A percentile compares a stretch with the other conserved stretches of the same genome.
These are phyloP conservation scores for Genyomyrus donnyi DNA, from an alignment of 2,113 vertebrate genomes.

Conservation along the genomic window DNA sequence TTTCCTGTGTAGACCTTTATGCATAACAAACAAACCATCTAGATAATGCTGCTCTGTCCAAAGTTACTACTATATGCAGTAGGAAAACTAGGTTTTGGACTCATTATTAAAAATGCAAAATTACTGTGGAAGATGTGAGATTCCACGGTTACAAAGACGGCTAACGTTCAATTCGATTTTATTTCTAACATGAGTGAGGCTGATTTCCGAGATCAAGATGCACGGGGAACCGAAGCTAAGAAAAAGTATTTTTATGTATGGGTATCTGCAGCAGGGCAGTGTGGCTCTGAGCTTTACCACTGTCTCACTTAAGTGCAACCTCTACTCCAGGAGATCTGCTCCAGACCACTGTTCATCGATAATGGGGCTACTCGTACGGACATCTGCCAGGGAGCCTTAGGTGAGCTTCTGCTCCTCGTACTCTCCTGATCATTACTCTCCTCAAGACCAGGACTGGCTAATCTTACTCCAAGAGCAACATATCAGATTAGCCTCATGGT, in stretches of 20 bases:
- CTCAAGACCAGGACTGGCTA: not conserved
- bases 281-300: constrained; percentile 47
- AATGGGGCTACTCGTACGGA: constrained; percentile 35
- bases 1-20: not conserved
- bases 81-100: not conserved
- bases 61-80: not conserved
- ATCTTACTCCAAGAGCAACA: not conserved
- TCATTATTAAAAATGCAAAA: not conserved
- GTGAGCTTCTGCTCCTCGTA: constrained; percentile 15
- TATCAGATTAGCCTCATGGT: not conserved
- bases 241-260: not conserved
- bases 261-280: not conserved
- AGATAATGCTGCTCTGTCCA: not conserved
- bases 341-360: constrained; percentile 26
- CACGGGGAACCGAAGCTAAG: not conserved
- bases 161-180: not conserved
- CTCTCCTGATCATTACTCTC: not conserved
- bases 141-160: not conserved
- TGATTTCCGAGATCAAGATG: not conserved
- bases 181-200: not conserved
- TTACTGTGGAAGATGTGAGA: not conserved
- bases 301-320: not conserved
- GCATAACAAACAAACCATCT: not conserved
- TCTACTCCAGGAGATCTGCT: constrained; percentile 35
- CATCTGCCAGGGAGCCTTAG: constrained; percentile 40